Percentiles rank a stretch among this genome's conserved stretches.
Conservation (phyloP, 2,113 vertebrate species). For the Scophthalmus maximus region DNA sequence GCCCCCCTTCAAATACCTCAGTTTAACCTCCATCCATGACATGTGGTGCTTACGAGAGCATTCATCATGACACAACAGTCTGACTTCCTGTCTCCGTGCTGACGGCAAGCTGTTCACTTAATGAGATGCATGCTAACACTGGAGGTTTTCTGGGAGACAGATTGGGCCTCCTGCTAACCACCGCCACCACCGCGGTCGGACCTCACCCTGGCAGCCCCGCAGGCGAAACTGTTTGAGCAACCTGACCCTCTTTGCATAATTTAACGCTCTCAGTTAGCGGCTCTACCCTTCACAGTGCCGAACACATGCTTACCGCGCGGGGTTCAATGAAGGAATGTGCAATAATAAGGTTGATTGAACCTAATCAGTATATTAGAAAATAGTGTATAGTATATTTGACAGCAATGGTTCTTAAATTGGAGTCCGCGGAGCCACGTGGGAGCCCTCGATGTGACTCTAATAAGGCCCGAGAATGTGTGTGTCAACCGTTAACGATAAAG, state of each 20-base stretch:
- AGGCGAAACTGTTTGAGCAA: slow-evolving; percentile 65
- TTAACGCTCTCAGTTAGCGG: slow-evolving; percentile 36
- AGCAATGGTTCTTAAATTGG: slow-evolving; percentile 8
- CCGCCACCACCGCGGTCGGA: slow-evolving; percentile 56
- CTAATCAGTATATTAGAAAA: slow-evolving; percentile 19
- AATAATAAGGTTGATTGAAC: slow-evolving; percentile 20
- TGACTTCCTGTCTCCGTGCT: slow-evolving; percentile 81
- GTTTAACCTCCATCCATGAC: slow-evolving; percentile 69
- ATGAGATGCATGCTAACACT: slow-evolving; percentile 80
- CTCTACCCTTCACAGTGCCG: slow-evolving; percentile 4
- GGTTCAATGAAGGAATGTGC: slow-evolving; percentile 25
- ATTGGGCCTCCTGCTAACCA: slow-evolving; percentile 80
- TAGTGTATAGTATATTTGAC: slow-evolving; percentile 2
- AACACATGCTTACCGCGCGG: slow-evolving; percentile 8
- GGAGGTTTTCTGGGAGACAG: slow-evolving; percentile 73
- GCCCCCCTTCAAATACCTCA: slow-evolving; percentile 46
- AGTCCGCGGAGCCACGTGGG: not conserved
- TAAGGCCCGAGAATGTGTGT: not conserved
- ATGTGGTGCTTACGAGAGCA: slow-evolving; percentile 73
- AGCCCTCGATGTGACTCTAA: slow-evolving; percentile 13
- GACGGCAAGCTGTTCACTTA: slow-evolving; percentile 84
- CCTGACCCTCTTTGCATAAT: slow-evolving; percentile 63
- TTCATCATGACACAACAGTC: slow-evolving; percentile 82
- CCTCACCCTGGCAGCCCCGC: slow-evolving; percentile 73
- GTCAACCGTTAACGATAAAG: not conserved